These are phyloP conservation scores for Chromoteleia sp. DNA, from an alignment of 2,888 invertebrate species.

Conservation along the genomic window DNA sequence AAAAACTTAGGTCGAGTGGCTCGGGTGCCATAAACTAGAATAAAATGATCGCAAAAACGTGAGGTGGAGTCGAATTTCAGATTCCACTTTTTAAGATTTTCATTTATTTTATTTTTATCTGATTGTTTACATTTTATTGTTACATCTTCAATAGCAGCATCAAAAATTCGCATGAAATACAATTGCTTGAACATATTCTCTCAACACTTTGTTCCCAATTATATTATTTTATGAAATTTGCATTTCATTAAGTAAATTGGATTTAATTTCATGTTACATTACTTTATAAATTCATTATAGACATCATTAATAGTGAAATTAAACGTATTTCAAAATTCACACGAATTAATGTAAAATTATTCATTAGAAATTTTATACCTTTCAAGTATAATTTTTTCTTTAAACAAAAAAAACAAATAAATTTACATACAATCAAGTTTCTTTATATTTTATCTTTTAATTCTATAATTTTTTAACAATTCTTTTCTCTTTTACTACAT, in stretches of 20 bases:
- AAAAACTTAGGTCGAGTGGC: slow-evolving; percentile 64
- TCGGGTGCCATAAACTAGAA: slow-evolving; percentile 67
- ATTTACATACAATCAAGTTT: too few species aligned
- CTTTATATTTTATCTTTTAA: too few species aligned
- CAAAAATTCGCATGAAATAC: background rate
- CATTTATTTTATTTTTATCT: slow-evolving; percentile 17
- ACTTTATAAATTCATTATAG: slow-evolving; percentile 24
- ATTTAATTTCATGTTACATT: slow-evolving; percentile 7
- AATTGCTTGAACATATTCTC: background rate
- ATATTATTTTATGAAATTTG: slow-evolving; percentile 1
- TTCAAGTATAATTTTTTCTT: too few species aligned
- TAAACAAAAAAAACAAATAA: too few species aligned
- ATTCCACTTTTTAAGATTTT: slow-evolving; percentile 39
- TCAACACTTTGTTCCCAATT: slow-evolving; percentile 1
- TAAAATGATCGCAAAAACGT: slow-evolving; percentile 68
- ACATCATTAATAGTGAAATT: background rate
- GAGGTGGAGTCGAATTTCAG: slow-evolving; percentile 60
- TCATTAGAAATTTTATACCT: background rate
- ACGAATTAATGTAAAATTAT: background rate
- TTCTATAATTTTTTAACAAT: too few species aligned
- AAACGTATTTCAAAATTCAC: background rate
- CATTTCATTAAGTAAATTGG: slow-evolving; percentile 19
- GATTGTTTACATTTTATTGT: slow-evolving; percentile 38
- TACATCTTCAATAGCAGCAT: background rate
- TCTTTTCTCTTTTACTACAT: too few species aligned